These are phyloP conservation scores for Lophochroa leadbeateri DNA, from an alignment of 2,113 vertebrate species.

Conservation along the genomic window DNA sequence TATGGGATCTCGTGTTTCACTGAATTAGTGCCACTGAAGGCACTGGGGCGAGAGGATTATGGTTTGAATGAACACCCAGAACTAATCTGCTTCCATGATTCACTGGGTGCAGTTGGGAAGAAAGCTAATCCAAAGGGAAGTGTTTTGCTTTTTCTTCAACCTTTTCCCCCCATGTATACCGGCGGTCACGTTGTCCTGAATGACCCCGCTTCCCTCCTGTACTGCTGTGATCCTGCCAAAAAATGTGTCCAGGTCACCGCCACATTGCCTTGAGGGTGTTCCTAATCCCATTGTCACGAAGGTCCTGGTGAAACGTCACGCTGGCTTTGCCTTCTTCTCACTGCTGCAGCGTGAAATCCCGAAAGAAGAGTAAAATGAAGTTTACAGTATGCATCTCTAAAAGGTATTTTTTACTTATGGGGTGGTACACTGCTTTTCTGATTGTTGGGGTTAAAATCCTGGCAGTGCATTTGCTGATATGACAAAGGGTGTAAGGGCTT, in stretches of 20 bases:
- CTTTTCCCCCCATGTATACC: not conserved
- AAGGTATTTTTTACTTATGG: not conserved
- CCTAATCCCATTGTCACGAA: not conserved
- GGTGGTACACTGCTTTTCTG: not conserved
- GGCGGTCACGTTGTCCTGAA: not conserved
- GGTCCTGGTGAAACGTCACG: accelerated
- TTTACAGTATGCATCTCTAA: not conserved
- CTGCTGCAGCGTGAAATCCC: not conserved
- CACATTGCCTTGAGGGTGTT: not conserved
- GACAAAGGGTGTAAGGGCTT: not conserved
- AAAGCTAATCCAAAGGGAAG: not conserved
- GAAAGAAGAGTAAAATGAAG: not conserved
- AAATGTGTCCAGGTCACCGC: not conserved
- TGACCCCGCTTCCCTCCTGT: not conserved
- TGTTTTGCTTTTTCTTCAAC: not conserved
- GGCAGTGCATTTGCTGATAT: not conserved
- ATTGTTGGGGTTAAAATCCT: not conserved
- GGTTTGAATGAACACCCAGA: not conserved
- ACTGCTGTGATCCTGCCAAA: not conserved
- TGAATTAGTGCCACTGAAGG: conserved; percentile 1
- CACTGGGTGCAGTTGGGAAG: not conserved
- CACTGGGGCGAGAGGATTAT: not conserved
- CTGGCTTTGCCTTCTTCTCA: accelerated
- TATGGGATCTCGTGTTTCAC: not conserved
- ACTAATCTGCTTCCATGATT: not conserved